These are phyloP conservation scores for Sebastes nivosus DNA, from an alignment of 2,797 vertebrate genomes.

Conservation along the genomic window DNA sequence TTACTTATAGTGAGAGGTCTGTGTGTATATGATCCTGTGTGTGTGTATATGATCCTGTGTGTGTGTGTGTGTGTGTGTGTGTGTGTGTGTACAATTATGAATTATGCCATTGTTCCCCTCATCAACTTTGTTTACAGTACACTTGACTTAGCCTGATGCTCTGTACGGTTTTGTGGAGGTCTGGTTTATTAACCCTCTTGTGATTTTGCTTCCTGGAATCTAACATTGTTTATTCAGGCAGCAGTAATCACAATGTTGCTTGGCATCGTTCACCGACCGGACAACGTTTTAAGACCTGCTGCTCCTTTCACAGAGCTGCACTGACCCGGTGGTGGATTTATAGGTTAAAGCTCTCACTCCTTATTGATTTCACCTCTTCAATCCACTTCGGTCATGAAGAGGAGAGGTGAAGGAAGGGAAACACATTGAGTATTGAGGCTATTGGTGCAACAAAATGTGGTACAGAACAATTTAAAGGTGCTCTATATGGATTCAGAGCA, in stretches of 20 bases:
- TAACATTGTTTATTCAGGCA: slow-evolving; percentile 33
- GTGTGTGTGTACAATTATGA: slow-evolving; percentile 37
- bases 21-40: slow-evolving; percentile 6
- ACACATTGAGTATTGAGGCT: neutral
- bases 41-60: neutral
- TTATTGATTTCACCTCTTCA: slow-evolving; percentile 39
- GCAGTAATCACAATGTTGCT: slow-evolving; percentile 1
- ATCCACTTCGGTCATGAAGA: slow-evolving; percentile 35
- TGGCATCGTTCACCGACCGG: slow-evolving; percentile 18
- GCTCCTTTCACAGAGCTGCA: slow-evolving; percentile 9
- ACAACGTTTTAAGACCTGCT: slow-evolving; percentile 22
- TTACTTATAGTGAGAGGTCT: slow-evolving; percentile 4
- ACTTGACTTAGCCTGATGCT: slow-evolving; percentile 41
- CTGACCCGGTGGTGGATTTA: slow-evolving; percentile 13
- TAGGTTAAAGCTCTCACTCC: slow-evolving; percentile 24
- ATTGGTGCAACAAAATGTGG: neutral
- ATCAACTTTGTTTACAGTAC: slow-evolving; percentile 67
- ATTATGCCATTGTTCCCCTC: slow-evolving; percentile 67
- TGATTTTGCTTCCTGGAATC: slow-evolving; percentile 44
- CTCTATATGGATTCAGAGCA: neutral
- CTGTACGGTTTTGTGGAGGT: slow-evolving; percentile 25
- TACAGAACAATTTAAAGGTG: neutral
- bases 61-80: neutral
- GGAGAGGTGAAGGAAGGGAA: neutral
- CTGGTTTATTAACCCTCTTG: slow-evolving; percentile 56